Conservation (phyloP, 2,888 invertebrate species). For the Dinocampus coccinellae region DNA sequence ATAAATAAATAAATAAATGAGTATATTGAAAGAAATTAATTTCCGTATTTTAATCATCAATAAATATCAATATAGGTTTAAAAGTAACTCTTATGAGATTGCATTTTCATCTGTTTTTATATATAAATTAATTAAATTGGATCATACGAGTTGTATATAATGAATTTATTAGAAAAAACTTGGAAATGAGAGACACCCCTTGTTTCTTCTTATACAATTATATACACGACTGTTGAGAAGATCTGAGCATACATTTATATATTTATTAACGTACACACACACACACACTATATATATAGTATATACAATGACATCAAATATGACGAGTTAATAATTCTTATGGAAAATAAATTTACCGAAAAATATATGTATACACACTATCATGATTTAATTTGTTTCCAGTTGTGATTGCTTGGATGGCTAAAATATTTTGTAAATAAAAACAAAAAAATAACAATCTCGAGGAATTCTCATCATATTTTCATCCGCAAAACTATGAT, state of each 20-base stretch:
- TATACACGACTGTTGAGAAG: not conserved
- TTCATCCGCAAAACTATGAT: too few relatives aligned
- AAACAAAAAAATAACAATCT: not conserved
- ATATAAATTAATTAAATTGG: not conserved
- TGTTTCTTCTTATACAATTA: not conserved
- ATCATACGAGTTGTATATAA: not conserved
- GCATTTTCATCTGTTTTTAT: not conserved
- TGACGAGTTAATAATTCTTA: not conserved
- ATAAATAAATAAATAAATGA: not conserved
- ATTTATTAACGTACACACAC: not conserved
- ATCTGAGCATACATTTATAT: not conserved
- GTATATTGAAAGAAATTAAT: not conserved
- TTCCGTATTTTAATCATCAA: too few relatives aligned
- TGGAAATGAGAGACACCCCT: not conserved
- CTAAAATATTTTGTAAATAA: not conserved
- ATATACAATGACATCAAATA: not conserved
- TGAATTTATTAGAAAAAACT: not conserved
- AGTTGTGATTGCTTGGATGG: not conserved
- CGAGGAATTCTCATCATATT: not conserved
- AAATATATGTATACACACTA: not conserved
- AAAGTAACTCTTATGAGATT: not conserved
- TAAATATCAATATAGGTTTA: too few relatives aligned
- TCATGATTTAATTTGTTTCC: not conserved
- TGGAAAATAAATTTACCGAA: not conserved
- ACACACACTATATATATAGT: too few relatives aligned